phyloP scores from a whole-genome alignment of 2,113 vertebrate species.

The Eulemur rufifrons region DNA sequence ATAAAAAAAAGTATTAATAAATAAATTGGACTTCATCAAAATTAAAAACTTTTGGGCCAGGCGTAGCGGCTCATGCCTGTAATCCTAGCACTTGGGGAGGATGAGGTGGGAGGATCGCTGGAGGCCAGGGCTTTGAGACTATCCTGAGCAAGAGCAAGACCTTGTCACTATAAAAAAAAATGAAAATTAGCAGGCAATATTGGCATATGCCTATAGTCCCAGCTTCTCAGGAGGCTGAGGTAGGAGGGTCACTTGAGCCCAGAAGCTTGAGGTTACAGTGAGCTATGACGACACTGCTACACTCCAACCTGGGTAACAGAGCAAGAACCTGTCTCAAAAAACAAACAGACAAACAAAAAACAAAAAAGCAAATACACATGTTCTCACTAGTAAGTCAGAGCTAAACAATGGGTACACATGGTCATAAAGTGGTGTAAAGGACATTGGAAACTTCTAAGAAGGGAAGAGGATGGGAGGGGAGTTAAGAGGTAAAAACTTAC shows the following conservation, averaged over 20 bases:
- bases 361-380: too few relatives aligned
- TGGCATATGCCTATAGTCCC: not conserved
- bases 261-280: not conserved
- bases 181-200: not conserved
- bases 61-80: not conserved
- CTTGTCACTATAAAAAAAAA: not conserved
- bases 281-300: not conserved
- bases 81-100: not conserved
- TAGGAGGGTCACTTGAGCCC: not conserved
- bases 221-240: not conserved
- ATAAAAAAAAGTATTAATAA: not conserved
- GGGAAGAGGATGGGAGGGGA: too few relatives aligned
- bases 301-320: not conserved
- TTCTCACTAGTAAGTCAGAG: too few relatives aligned
- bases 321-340: not conserved
- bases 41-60: not conserved
- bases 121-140: not conserved
- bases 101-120: not conserved
- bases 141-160: not conserved
- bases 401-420: too few relatives aligned
- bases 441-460: too few relatives aligned
- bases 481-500: too few relatives aligned
- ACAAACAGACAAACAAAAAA: not conserved
- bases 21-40: not conserved
- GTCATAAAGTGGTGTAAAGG: too few relatives aligned